Percentiles rank a stretch among this genome's conserved stretches.
Conservation (phyloP, 2,113 vertebrate genomes). For the Toxotes chatareus region DNA sequence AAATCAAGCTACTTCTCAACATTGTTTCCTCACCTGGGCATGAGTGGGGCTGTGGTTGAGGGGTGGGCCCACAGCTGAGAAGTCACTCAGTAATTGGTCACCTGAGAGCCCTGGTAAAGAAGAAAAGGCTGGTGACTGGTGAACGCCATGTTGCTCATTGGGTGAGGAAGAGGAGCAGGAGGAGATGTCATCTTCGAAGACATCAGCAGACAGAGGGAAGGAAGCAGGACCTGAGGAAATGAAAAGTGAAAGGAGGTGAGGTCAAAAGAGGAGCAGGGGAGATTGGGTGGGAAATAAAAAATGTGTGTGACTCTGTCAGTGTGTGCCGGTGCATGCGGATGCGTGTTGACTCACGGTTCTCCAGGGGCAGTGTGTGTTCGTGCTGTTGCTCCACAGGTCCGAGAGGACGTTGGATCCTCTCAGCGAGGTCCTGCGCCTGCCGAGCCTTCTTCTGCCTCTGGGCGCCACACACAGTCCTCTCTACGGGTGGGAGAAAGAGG, state of each 20-base stretch:
- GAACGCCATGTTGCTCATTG: slow-evolving; percentile 76
- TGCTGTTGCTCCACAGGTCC: slow-evolving; percentile 79
- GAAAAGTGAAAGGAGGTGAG: slow-evolving; percentile 50
- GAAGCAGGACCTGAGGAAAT: slow-evolving; percentile 73
- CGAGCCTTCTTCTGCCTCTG: slow-evolving; percentile 85
- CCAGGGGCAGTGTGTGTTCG: slow-evolving; percentile 71
- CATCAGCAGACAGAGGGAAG: slow-evolving; percentile 79
- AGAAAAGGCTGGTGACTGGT: slow-evolving; percentile 76
- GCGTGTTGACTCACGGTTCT: slow-evolving; percentile 68
- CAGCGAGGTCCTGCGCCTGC: slow-evolving; percentile 80
- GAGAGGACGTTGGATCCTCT: slow-evolving; percentile 81
- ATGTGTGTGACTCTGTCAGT: slow-evolving; percentile 1
- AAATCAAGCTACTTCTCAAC: not conserved
- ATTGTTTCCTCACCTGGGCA: slow-evolving; percentile 78
- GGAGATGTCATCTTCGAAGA: slow-evolving; percentile 88
- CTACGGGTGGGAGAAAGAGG: slow-evolving; percentile 52
- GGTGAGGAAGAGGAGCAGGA: slow-evolving; percentile 82
- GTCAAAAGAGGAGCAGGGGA: slow-evolving; percentile 34
- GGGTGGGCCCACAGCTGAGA: slow-evolving; percentile 73
- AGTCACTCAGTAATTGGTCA: slow-evolving; percentile 82
- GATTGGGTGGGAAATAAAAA: not conserved
- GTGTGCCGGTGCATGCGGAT: slow-evolving; percentile 37
- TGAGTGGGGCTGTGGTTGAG: slow-evolving; percentile 70
- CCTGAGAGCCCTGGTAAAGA: slow-evolving; percentile 76
- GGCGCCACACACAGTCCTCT: slow-evolving; percentile 72